Conservation (phyloP, 53 echinoderm and acorn worm species). For the Arbacia lixula region DNA sequence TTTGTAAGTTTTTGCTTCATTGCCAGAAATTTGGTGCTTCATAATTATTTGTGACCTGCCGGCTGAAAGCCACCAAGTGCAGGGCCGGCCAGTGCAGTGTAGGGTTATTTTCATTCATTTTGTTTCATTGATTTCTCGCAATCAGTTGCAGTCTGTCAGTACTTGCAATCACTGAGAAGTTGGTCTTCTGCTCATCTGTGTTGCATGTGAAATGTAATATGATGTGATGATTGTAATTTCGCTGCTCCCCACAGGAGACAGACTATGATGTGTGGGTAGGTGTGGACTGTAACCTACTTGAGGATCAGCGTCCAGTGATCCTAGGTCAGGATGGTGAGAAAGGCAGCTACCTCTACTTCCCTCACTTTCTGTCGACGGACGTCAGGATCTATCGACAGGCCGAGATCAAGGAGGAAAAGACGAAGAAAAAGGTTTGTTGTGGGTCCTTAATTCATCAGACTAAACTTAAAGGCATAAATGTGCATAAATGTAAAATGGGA, state of each 20-base stretch:
- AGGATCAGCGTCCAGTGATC: conserved; percentile 71
- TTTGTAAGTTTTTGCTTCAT: conserved; percentile 69
- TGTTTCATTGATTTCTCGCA: background rate
- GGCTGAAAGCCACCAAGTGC: too few species aligned
- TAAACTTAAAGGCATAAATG: too few species aligned
- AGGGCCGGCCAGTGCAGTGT: too few species aligned
- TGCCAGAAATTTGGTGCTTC: background rate
- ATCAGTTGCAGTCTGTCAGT: too few species aligned
- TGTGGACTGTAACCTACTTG: conserved; percentile 42
- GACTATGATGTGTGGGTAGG: conserved; percentile 59
- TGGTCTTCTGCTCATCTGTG: too few species aligned
- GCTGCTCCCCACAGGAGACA: conserved; percentile 56
- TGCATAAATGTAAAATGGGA: too few species aligned
- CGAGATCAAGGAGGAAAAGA: conserved; percentile 43
- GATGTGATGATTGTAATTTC: background rate
- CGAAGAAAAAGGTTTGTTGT: conserved; percentile 46
- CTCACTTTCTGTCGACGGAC: conserved; percentile 79
- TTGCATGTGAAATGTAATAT: background rate
- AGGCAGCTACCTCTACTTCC: conserved; percentile 78
- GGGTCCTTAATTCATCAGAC: too few species aligned
- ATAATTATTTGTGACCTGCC: too few species aligned
- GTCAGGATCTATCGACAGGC: conserved; percentile 79
- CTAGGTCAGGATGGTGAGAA: conserved; percentile 74
- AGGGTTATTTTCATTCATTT: background rate
- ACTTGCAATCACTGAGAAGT: too few species aligned